Base-by-base conservation (phyloP, 2,888 invertebrate species). In the Pristionchus arcanus region DNA sequence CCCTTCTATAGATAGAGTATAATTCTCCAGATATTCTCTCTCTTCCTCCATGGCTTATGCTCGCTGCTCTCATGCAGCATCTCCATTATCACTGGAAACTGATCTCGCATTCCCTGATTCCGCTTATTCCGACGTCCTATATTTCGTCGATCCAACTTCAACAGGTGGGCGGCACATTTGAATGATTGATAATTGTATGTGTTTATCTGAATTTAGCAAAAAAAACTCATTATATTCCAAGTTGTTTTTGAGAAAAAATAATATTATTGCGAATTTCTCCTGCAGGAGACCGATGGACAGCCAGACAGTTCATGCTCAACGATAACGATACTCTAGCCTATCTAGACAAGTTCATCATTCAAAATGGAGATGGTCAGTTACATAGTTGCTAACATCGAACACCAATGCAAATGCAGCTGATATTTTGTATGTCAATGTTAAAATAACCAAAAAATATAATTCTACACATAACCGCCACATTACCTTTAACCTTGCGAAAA, bases 141-240 rank as follows among this genome's bases (percentile, higher is more conserved):
- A 94, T 87, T 93, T 94, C 77, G 90, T 93, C 28, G 94, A 94
- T 90, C 92, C 93, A 0, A 87, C 91, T 2, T 92, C 93, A 9
- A 31, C 74, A 5, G 77, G 77, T 77, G 16, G 19, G 34, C 7
- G 19, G 34, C 7, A 25, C 16, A 34, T 74, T 74, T 5, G 19
- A 3, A 34, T 13, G 13, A 49, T 49, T 13, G 42, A 49, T 49
- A 49, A 34, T 37, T 74, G 34, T 74, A 37, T 16, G 74, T 9
- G 28, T 68, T 68, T 31, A 68, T n/a, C 21, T 68, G 28, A n/a
- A 68, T 31, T 7, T 31, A 7, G 31, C 28, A n/a, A 68, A n/a
- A 68, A 31, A 31, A 15, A n/a, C 68, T 2, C 11, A 68, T 68
- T 68, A 28, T n/a, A 68, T 31, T 49, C 42, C 0, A 49, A 49